These are phyloP conservation scores for Tapera naevia DNA, from an alignment of 2,797 vertebrate species.

Conservation along the genomic window DNA sequence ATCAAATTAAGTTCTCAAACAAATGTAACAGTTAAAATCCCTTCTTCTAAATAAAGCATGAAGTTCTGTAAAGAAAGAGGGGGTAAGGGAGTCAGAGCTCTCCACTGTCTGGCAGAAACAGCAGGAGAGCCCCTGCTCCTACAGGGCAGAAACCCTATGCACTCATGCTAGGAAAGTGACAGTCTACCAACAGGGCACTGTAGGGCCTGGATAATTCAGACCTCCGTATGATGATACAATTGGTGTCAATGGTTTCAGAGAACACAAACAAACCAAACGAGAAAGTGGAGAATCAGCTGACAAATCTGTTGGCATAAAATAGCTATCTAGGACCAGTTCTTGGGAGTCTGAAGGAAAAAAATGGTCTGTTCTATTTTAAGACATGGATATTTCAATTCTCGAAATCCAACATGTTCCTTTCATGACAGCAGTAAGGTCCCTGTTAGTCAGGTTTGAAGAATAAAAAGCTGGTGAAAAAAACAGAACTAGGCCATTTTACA, in stretches of 20 bases:
- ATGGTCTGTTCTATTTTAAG: not conserved
- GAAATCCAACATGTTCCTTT: not conserved
- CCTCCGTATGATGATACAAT: not conserved
- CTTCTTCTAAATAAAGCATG: not conserved
- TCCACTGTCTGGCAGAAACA: not conserved
- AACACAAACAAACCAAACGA: not conserved
- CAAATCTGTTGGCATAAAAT: slow-evolving; percentile 2
- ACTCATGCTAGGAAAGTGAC: not conserved
- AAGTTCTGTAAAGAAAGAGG: not conserved
- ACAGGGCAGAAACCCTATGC: not conserved
- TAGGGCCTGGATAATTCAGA: not conserved
- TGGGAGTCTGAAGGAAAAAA: slow-evolving; percentile 9
- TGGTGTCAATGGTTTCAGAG: not conserved
- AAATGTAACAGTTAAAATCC: not conserved
- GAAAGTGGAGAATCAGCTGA: not conserved
- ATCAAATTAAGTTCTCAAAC: not conserved
- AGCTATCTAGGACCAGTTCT: not conserved
- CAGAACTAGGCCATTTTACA: not conserved
- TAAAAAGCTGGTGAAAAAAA: not conserved
- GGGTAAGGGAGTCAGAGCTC: not conserved
- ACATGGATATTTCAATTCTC: not conserved
- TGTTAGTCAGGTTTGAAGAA: not conserved
- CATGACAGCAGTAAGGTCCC: not conserved
- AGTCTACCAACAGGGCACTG: not conserved
- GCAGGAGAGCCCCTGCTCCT: not conserved